Percentiles rank a stretch among this genome's conserved stretches.
Evolutionary conservation across 2,113 vertebrate genomes (phyloP).

Genomic region (Felis catus): DNA sequence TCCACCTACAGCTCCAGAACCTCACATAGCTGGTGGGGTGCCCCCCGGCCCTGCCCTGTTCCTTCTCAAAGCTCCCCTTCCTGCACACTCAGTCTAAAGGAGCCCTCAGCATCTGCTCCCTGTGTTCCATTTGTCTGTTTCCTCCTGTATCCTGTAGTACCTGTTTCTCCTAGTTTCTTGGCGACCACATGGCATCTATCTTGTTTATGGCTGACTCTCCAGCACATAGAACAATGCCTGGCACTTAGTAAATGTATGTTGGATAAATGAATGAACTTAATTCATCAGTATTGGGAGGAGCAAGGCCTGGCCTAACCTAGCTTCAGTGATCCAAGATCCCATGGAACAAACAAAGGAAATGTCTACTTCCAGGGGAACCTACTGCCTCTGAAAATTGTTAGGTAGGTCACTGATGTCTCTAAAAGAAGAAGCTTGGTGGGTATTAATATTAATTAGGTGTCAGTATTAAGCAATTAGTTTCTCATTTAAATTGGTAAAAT

Average conservation of each 20-base stretch:
- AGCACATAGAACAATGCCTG: not conserved
- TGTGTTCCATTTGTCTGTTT: too few species aligned
- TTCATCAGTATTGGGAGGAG: not conserved
- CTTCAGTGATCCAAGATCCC: not conserved
- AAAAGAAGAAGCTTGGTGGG: not conserved
- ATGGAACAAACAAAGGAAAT: not conserved
- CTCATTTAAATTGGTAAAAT: not conserved
- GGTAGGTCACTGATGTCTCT: not conserved
- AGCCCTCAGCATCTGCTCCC: not conserved
- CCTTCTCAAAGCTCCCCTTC: not conserved
- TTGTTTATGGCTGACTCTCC: not conserved
- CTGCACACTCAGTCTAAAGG: not conserved
- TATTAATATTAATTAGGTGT: not conserved
- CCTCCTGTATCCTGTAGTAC: not conserved
- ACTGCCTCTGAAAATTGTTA: not conserved
- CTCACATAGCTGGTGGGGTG: not conserved
- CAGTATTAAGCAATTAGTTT: not conserved
- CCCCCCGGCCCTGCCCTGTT: fast-evolving
- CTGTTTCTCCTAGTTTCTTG: not conserved
- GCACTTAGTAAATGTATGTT: not conserved
- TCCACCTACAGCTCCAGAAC: not conserved
- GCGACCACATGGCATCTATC: fast-evolving
- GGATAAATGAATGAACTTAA: not conserved
- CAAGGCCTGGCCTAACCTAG: not conserved
- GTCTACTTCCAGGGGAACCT: not conserved